A percentile compares a stretch with the other conserved stretches of the same genome.
Evolutionary conservation across 92 coral and sea anemone species (phyloP).

Genomic region (Umimayanthus chanpuru): DNA sequence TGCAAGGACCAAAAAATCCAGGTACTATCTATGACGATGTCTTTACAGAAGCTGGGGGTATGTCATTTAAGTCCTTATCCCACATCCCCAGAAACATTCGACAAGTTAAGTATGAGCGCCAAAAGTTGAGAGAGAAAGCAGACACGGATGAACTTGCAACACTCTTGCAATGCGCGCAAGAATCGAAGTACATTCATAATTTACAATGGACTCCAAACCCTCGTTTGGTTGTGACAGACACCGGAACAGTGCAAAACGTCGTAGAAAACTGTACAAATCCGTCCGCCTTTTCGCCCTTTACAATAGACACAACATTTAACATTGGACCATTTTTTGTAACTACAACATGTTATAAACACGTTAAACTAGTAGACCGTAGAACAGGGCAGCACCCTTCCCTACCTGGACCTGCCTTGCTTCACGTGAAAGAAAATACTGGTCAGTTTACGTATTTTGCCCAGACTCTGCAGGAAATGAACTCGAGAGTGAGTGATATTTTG

Average conservation of each 20-base stretch:
- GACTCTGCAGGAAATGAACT: conserved; percentile 39
- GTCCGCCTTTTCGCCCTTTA: conserved; percentile 26
- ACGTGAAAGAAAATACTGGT: conserved; percentile 46
- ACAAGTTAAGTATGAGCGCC: conserved; percentile 50
- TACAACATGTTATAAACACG: conserved; percentile 48
- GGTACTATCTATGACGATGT: conserved; percentile 53
- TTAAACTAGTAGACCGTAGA: conserved; percentile 41
- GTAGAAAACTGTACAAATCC: conserved; percentile 55
- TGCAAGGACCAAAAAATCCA: conserved; percentile 12
- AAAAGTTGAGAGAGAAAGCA: conserved; percentile 32
- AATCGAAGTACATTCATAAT: conserved; percentile 32
- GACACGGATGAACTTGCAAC: conserved; percentile 56
- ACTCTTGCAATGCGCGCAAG: conserved; percentile 34
- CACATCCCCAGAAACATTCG: too few relatives aligned
- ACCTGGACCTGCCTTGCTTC: conserved; percentile 68
- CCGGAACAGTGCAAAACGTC: conserved; percentile 41
- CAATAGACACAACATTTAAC: conserved; percentile 56
- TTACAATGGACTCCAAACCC: conserved; percentile 62
- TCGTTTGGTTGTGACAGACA: conserved; percentile 48
- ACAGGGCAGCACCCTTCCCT: conserved; percentile 43
- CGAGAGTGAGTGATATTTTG: conserved; percentile 13
- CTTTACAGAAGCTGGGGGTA: too few relatives aligned
- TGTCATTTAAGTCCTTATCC: too few relatives aligned
- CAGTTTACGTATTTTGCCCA: conserved; percentile 58
- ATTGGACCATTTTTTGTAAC: conserved; percentile 58